Conservation (phyloP, 2,113 vertebrate species). For the Odocoileus hemionus region DNA sequence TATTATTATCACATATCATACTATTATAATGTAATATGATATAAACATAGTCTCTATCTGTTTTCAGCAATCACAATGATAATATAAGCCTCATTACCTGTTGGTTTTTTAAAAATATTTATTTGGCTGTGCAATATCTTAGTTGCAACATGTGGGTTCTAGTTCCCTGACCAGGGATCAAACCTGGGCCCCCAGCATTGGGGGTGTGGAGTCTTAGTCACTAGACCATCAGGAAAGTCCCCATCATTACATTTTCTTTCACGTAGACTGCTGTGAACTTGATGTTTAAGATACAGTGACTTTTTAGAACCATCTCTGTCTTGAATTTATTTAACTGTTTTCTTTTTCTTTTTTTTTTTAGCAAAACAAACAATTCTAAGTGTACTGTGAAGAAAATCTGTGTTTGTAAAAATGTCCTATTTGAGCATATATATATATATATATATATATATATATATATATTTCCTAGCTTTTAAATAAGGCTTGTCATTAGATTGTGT, state of each 20-base stretch:
- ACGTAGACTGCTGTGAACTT: not conserved
- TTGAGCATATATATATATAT: not conserved
- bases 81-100: not conserved
- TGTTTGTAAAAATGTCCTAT: constrained; percentile 23
- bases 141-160: not conserved
- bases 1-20: not conserved
- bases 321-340: not conserved
- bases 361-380: constrained; percentile 16
- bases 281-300: not conserved
- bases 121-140: not conserved
- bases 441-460: no score
- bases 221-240: not conserved
- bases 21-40: not conserved
- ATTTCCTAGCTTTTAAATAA: constrained; percentile 47
- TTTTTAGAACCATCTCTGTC: not conserved
- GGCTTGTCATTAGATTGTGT: constrained; percentile 59
- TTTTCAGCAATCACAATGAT: not conserved
- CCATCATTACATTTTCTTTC: not conserved
- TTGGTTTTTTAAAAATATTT: not conserved
- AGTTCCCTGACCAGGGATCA: not conserved
- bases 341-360: constrained; percentile 21
- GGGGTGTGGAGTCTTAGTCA: not conserved
- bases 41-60: not conserved
- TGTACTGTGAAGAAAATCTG: not conserved
- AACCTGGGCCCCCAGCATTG: not conserved